phyloP scores from a whole-genome alignment of 2,113 vertebrate genomes.

The Recurvirostra avosetta region DNA sequence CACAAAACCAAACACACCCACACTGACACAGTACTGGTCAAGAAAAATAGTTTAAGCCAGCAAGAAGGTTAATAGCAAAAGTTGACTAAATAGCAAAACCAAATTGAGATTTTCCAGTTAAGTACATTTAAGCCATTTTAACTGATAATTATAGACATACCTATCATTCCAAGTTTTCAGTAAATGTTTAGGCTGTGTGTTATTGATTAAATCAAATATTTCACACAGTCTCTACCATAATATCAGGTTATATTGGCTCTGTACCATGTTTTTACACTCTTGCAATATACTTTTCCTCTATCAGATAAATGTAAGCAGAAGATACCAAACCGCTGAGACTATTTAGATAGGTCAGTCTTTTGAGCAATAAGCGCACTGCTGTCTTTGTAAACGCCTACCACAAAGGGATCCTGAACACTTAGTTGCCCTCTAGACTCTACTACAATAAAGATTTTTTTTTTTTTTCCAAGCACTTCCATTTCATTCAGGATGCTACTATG shows the following conservation, averaged over 20 bases:
- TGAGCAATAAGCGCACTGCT: neutral
- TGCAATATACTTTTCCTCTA: neutral
- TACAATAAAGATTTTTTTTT: neutral
- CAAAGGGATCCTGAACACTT: neutral
- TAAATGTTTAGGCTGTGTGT: neutral
- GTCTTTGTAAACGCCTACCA: neutral
- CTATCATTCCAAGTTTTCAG: neutral
- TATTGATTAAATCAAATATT: neutral
- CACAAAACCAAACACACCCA: neutral
- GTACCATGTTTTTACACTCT: neutral
- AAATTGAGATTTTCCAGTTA: neutral
- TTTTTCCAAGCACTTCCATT: neutral
- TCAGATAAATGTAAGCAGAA: neutral
- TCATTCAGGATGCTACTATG: neutral
- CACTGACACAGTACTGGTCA: neutral
- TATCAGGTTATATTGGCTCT: neutral
- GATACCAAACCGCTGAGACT: neutral
- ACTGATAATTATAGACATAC: neutral
- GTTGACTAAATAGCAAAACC: neutral
- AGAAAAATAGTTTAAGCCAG: neutral
- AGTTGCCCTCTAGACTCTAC: neutral
- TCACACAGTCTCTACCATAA: neutral
- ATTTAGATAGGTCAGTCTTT: neutral
- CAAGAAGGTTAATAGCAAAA: neutral
- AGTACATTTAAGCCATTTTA: neutral